A percentile compares a stretch with the other conserved stretches of the same genome.
Evolutionary conservation across 2,797 vertebrate species (phyloP).

Genomic region (Picus viridis): DNA sequence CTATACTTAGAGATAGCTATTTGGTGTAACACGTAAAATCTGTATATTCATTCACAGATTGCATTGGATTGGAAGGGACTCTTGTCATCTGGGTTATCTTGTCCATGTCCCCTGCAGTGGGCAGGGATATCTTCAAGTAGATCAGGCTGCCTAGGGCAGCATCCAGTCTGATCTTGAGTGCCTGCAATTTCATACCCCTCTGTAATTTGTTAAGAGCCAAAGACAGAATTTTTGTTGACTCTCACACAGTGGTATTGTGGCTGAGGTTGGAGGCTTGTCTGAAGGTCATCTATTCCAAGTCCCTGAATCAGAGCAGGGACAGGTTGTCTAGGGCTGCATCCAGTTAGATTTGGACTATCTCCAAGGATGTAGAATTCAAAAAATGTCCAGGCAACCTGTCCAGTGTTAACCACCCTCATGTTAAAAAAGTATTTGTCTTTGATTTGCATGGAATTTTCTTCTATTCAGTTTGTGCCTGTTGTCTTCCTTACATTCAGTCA

Average conservation of each 20-base stretch:
- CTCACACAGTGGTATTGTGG: not conserved
- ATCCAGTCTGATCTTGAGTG: too few species aligned
- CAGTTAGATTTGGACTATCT: not conserved
- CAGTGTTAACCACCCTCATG: not conserved
- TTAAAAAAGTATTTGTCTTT: not conserved
- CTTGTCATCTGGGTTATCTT: too few species aligned
- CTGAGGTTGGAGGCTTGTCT: not conserved
- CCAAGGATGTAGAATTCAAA: not conserved
- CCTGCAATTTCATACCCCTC: not conserved
- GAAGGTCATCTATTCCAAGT: not conserved
- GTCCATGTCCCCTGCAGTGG: too few species aligned
- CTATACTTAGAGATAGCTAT: not conserved
- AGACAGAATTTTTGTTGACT: not conserved
- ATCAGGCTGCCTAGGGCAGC: too few species aligned
- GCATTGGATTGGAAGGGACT: too few species aligned
- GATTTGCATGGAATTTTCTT: not conserved
- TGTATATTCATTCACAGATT: not conserved
- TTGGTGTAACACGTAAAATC: not conserved
- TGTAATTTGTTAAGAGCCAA: not conserved
- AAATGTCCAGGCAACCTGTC: not conserved
- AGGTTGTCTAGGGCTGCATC: not conserved
- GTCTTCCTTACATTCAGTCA: not conserved
- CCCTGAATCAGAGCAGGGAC: not conserved
- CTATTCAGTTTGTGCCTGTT: not conserved
- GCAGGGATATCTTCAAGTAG: too few species aligned